Base-by-base conservation (phyloP, 1,140 invertebrate species). In the Pseudomyrmex concolor region DNA sequence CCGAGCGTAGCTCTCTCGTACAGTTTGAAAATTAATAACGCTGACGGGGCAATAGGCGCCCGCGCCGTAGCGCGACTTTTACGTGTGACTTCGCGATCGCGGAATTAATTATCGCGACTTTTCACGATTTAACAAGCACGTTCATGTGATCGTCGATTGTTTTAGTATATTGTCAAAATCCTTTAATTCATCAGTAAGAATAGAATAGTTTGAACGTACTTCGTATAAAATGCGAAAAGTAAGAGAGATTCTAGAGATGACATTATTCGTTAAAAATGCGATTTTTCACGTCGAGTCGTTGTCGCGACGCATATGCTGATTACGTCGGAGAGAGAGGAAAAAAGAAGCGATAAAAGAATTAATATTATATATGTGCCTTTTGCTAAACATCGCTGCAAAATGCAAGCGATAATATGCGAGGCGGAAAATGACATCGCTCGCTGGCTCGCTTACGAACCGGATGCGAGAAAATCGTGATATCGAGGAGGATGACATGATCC, bases 21-120 rank as follows among this genome's bases (percentile, higher is more conserved):
- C 76, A 80, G 76, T 59, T 80, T 80, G 76, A 71, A 71, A 80
- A 80, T 80, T 80, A 80, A 80, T 80, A 80, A 80, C 76, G 76
- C 76, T 70, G 54, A 70, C 76, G 54, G 45, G 43, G 66, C 15
- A 15, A 80, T 80, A 59, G 54, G 76, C 76, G 76, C 43, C 48
- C 43, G 76, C 76, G 76, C 43, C 48, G 19, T 80, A 80, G 50
- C 66, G 54, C 55, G 43, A 66, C 76, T 71, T 80, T 71, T 80
- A 80, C 34, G 34, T 34, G 34, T 59, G 43, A 13, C n/a, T 4
- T 45, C 12, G 19, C n/a, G 76, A 80, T 80, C 59, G 76, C 66
- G 54, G 67, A 71, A 80, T 80, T 80, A 80, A 80, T 70, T 71
- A 59, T 80, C 66, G 22, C n/a, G 43, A 68, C 43, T 54, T 51